phyloP scores from a whole-genome alignment of 2,888 invertebrate species.

The Prenolepis imparis region DNA sequence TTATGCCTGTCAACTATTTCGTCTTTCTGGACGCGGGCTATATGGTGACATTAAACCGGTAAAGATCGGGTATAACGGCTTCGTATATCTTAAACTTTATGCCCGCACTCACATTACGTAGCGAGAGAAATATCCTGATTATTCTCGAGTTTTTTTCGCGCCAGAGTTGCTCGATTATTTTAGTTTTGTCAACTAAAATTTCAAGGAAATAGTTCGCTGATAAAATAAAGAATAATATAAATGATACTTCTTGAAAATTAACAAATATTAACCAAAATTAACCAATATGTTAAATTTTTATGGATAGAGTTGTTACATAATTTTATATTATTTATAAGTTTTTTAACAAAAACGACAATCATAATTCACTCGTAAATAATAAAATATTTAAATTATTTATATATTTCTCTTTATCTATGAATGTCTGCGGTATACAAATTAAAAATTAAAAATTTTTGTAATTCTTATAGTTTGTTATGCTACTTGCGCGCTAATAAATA shows the following conservation, averaged over 20 bases:
- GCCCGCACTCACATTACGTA: not conserved
- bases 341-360: not conserved
- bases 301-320: not conserved
- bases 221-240: not conserved
- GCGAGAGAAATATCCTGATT: conserved; percentile 2
- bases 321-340: not conserved
- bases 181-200: not conserved
- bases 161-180: not conserved
- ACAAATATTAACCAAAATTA: not conserved
- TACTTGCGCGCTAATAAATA: not conserved
- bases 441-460: not conserved
- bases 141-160: not conserved
- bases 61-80: not conserved
- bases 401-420: too few relatives aligned
- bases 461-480: not conserved
- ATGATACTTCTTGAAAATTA: not conserved
- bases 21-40: not conserved
- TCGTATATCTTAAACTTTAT: conserved; percentile 35
- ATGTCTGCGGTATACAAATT: not conserved
- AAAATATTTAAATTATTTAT: not conserved
- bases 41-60: conserved; percentile 2
- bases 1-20: conserved; percentile 18
- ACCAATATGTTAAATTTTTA: not conserved
- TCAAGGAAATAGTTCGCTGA: not conserved
- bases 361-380: not conserved